Conservation (phyloP, 2,888 invertebrate species). For the Rotaria magnacalcarata region DNA sequence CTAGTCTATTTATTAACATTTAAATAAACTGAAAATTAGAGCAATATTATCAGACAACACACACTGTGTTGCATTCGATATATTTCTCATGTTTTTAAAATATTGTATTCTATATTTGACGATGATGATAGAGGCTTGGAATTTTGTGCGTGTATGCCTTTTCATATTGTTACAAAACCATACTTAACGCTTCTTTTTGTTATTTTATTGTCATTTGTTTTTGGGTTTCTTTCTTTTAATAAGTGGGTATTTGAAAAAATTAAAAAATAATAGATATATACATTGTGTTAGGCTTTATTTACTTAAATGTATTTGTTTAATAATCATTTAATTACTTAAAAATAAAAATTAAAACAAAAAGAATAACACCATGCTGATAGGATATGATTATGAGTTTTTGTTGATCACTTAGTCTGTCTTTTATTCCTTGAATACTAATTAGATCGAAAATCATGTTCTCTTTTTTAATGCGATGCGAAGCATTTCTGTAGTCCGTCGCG, state of each 20-base stretch:
- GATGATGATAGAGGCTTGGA: neutral
- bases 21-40: neutral
- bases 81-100: neutral
- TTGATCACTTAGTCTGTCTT: no score
- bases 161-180: neutral
- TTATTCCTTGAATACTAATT: no score
- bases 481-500: no score
- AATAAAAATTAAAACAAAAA: no score
- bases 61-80: neutral
- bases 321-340: no score
- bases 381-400: no score
- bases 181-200: neutral
- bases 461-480: no score
- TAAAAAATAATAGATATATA: neutral
- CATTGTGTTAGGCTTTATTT: neutral
- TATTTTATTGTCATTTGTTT: neutral
- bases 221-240: neutral
- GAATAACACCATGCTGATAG: no score
- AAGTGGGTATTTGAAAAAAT: neutral
- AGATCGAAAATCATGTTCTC: no score
- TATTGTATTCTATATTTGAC: neutral
- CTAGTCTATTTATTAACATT: neutral
- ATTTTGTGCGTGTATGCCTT: neutral
- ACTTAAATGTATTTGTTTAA: no score
- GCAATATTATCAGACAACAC: neutral